Conservation (phyloP, 2,888 invertebrate genomes). For the Himalopsyche japonica region DNA sequence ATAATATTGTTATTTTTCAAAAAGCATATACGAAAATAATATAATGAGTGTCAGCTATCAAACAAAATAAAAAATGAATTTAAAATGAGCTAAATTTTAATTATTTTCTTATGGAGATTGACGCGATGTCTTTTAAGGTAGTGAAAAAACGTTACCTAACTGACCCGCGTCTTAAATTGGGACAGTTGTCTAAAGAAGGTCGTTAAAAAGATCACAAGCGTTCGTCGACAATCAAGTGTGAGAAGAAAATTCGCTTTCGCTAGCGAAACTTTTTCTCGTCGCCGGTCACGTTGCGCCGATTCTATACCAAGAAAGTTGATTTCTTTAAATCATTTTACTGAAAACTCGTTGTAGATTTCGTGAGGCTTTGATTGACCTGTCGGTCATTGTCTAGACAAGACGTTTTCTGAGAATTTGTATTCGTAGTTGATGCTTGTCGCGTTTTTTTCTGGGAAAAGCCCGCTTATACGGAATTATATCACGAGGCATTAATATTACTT, state of each 20-base stretch:
- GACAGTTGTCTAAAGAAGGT: background rate
- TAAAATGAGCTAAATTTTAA: background rate
- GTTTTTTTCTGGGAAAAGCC: too few species aligned
- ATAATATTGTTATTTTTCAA: too few species aligned
- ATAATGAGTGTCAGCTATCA: background rate
- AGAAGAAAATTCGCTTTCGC: background rate
- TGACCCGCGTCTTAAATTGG: background rate
- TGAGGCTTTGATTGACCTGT: too few species aligned
- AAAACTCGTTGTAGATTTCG: too few species aligned
- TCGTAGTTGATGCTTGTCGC: too few species aligned
- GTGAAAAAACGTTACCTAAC: background rate
- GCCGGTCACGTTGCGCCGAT: background rate
- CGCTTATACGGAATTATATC: too few species aligned
- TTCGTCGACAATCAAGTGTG: background rate
- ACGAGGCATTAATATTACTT: too few species aligned
- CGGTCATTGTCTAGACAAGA: too few species aligned
- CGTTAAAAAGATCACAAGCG: background rate
- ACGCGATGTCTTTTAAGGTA: background rate
- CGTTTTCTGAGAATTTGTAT: too few species aligned
- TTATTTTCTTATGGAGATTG: background rate
- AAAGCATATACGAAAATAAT: too few species aligned
- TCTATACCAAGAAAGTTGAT: background rate
- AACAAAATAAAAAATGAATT: background rate
- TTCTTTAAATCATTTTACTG: too few species aligned
- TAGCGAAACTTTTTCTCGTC: background rate